Percentiles rank a stretch among this genome's conserved stretches.
phyloP scores from a whole-genome alignment of 2,888 invertebrate species.

The Alloscopus bannaensis region DNA sequence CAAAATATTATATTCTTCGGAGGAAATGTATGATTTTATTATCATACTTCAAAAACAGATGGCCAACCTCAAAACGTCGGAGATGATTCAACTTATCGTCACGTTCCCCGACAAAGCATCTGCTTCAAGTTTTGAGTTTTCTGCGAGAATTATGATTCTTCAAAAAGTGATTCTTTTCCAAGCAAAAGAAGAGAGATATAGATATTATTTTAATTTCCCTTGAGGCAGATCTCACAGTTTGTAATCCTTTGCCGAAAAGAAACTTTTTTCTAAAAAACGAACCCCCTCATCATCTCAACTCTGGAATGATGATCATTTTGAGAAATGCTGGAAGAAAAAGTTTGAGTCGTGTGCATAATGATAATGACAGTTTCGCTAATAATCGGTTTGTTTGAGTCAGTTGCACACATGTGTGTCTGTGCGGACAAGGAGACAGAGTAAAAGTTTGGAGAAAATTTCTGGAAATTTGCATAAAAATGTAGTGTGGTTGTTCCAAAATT shows the following conservation, averaged over 20 bases:
- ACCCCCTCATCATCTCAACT: neutral
- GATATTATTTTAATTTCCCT: constrained; percentile 40
- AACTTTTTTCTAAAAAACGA: constrained; percentile 29
- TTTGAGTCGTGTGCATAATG: neutral
- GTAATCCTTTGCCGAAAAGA: neutral
- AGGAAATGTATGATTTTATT: constrained; percentile 3
- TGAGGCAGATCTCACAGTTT: constrained; percentile 38
- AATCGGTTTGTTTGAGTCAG: neutral
- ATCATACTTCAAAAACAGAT: constrained; percentile 13
- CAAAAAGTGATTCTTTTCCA: neutral
- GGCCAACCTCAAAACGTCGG: neutral
- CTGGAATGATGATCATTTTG: constrained; percentile 3
- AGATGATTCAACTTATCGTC: neutral
- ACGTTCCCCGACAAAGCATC: no score
- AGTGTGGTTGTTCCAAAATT: no score
- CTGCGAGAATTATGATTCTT: neutral
- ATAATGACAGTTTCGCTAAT: constrained; percentile 8
- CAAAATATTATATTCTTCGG: neutral
- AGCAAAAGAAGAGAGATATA: neutral
- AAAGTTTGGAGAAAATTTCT: no score
- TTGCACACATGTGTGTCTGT: neutral
- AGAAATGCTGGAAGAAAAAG: constrained; percentile 10
- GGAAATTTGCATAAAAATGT: no score
- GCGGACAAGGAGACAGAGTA: neutral
- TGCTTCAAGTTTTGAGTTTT: neutral